Percentiles rank a stretch among this genome's conserved stretches.
Conservation (phyloP, 53 echinoderm and acorn worm genomes). For the Henricia sp. region DNA sequence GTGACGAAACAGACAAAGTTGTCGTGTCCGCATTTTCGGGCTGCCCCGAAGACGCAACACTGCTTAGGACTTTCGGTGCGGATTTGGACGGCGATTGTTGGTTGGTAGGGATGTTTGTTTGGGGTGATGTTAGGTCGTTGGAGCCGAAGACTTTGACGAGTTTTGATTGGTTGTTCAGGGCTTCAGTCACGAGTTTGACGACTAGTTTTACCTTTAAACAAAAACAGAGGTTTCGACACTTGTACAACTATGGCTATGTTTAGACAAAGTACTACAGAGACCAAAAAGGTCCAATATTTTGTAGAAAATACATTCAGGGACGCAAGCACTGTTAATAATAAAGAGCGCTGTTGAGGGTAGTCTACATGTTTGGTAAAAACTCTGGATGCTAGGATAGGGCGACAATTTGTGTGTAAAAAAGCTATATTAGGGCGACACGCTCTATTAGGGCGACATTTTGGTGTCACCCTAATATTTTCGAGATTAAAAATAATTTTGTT, state of each 20-base stretch:
- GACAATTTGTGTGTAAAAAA: too few relatives aligned
- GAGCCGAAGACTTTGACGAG: conserved; percentile 40
- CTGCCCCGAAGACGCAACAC: conserved; percentile 75
- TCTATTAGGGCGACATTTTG: too few relatives aligned
- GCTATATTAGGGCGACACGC: too few relatives aligned
- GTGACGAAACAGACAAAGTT: conserved; percentile 68
- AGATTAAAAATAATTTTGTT: too few relatives aligned
- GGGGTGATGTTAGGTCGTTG: not conserved
- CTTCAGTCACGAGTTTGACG: conserved; percentile 40
- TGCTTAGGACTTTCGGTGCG: conserved; percentile 64
- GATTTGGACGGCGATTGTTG: conserved; percentile 69
- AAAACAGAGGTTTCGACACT: not conserved
- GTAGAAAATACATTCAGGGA: not conserved
- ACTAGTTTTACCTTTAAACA: conserved; percentile 51
- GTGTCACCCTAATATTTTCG: too few relatives aligned
- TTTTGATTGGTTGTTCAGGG: conserved; percentile 34
- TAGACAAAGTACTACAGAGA: conserved; percentile 11
- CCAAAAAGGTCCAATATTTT: too few relatives aligned
- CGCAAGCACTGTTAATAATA: too few relatives aligned
- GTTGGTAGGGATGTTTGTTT: conserved; percentile 5
- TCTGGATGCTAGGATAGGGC: too few relatives aligned
- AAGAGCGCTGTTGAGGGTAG: too few relatives aligned
- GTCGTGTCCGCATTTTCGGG: conserved; percentile 58
- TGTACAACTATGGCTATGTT: not conserved
- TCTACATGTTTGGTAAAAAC: too few relatives aligned